Evolutionary conservation across 2,797 vertebrate species (phyloP), one percentile per base, ranked within the genome.

Genomic region (Psittacula derbiana): DNA sequence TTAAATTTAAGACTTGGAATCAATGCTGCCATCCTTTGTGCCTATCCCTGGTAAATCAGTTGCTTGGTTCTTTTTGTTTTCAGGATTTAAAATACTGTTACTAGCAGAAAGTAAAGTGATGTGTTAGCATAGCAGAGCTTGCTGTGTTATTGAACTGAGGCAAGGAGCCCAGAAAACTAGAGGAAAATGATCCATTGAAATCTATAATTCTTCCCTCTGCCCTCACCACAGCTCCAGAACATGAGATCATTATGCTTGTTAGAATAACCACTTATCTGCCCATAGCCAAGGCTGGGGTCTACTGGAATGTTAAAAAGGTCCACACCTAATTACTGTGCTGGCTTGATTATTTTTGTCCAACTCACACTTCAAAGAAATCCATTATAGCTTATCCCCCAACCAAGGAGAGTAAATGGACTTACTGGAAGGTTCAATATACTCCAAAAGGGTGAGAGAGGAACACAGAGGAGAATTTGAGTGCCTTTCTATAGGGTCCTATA

Each of bases 161-260:
- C 92, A 96, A 74, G 73, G 31, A 97, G 95, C 92, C 94, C 93
- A 91, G 94, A 95, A 94, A 87, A 73, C 79, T 47, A 44, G 46
- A 70, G 31, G 52, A 85, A 79, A 88, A 85, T 14, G 43, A 62
- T 70, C 61, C 23, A 53, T 20, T 74, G 93, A 58, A 93, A 92
- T 83, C 84, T 90, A 33, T 82, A 90, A 75, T 74, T 55, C 61
- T 73, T 70, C 55, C 40, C 47, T 46, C 33, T 76, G 49, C 49
- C 73, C 74, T 76, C 80, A 40, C 55, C 44, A 53, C 76, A 75
- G 71, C 52, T 90, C 67, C 69, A 94, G 91, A 94, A 80, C 72
- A 83, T 21, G 47, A 79, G 86, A 90, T 95, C 90, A 82, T 73
- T 82, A 40, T 60, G 88, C 66, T 31, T 76, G 38, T 80, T 93